phyloP scores from a whole-genome alignment of 2,888 invertebrate species.

The Cataglyphis albicans region DNA sequence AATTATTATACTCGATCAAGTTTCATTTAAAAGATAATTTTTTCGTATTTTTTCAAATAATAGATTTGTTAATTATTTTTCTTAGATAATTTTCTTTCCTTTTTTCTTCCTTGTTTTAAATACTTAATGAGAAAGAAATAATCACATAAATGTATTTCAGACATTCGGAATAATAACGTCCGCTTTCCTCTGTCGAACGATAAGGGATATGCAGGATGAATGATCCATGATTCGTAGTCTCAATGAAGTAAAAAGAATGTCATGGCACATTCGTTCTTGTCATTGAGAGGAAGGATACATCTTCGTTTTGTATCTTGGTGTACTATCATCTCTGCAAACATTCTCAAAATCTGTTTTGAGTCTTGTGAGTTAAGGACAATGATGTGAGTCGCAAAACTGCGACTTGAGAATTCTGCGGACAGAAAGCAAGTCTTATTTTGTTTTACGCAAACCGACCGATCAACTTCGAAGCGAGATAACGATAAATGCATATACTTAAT shows the following conservation, averaged over 20 bases:
- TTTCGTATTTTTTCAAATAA: not conserved
- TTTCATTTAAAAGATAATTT: not conserved
- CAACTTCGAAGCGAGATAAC: conserved; percentile 22
- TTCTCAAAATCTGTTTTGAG: conserved; percentile 3
- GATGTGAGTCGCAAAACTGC: conserved; percentile 7
- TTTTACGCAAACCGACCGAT: not conserved
- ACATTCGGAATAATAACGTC: conserved; percentile 80
- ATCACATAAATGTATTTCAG: conserved; percentile 68
- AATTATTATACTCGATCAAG: not conserved
- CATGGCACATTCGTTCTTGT: conserved; percentile 39
- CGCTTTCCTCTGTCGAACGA: conserved; percentile 80
- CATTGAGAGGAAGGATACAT: conserved; percentile 25
- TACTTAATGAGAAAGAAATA: not conserved
- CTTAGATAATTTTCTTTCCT: not conserved
- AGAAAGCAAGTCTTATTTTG: conserved; percentile 31
- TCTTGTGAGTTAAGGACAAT: not conserved
- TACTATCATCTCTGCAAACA: not conserved
- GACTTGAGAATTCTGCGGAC: not conserved
- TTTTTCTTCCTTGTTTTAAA: not conserved
- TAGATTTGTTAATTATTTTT: conserved; percentile 30
- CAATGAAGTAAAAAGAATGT: conserved; percentile 42
- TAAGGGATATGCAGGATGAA: conserved; percentile 77
- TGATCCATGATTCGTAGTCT: conserved; percentile 47
- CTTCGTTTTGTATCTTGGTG: conserved; percentile 20
- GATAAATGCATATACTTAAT: conserved; percentile 28